phyloP scores from a whole-genome alignment of 2,113 vertebrate genomes.

The Rhinoderma darwinii region DNA sequence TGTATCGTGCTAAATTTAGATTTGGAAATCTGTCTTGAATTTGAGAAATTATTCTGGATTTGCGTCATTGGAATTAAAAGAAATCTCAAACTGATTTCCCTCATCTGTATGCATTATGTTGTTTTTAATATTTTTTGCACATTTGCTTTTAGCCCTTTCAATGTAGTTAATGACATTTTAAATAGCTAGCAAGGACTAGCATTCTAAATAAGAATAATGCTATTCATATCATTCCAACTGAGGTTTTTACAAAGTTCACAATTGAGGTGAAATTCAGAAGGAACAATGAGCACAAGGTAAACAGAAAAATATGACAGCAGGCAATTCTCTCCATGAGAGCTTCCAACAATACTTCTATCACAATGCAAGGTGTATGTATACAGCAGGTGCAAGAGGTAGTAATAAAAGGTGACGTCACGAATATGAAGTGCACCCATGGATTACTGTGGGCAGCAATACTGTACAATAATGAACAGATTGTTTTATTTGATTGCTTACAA shows the following conservation, averaged over 20 bases:
- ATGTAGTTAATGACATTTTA: conserved; percentile 19
- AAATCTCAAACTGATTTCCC: not conserved
- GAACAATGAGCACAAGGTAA: conserved; percentile 39
- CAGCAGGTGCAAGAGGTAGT: conserved; percentile 8
- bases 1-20: not conserved
- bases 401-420: conserved; percentile 6
- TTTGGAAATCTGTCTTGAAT: not conserved
- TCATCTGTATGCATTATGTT: not conserved
- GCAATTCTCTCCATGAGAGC: not conserved
- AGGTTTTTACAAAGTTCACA: conserved; percentile 17
- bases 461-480: conserved; percentile 17
- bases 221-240: conserved; percentile 13
- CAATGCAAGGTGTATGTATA: not conserved
- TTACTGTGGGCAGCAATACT: conserved; percentile 9
- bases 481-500: not conserved
- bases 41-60: not conserved
- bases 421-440: not conserved
- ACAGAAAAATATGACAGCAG: conserved; percentile 19
- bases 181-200: not conserved
- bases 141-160: conserved; percentile 26
- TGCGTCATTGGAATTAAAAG: not conserved
- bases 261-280: conserved; percentile 3
- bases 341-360: conserved; percentile 10
- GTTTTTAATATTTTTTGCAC: not conserved
- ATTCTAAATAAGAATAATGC: conserved; percentile 5